Conservation (phyloP, 2,797 vertebrate genomes). For the Pristis pectinata region DNA sequence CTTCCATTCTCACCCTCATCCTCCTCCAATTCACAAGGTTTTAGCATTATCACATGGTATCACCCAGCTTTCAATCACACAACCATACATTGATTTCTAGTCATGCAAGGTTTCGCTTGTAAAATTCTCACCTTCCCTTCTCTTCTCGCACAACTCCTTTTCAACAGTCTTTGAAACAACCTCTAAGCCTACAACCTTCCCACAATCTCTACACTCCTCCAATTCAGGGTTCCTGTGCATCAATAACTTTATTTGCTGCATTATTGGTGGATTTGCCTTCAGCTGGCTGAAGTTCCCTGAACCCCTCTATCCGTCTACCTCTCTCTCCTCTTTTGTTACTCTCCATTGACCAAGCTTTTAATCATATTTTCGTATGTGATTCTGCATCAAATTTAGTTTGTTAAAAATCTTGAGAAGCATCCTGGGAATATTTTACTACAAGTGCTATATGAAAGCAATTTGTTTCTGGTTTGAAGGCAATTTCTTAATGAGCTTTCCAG, state of each 20-base stretch:
- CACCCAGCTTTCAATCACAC: too few relatives aligned
- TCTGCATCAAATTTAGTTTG: background rate
- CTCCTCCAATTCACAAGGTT: background rate
- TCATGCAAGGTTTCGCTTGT: background rate
- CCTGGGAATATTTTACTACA: background rate
- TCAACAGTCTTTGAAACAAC: background rate
- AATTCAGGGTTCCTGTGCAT: background rate
- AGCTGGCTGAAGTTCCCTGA: background rate
- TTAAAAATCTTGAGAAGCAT: background rate
- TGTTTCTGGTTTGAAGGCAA: background rate
- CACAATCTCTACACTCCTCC: background rate
- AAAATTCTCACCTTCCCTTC: background rate
- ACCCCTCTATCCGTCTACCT: background rate
- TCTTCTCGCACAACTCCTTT: too few relatives aligned
- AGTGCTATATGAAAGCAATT: background rate
- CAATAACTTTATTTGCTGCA: background rate
- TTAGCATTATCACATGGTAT: background rate
- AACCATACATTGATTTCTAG: too few relatives aligned
- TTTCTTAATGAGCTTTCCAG: background rate
- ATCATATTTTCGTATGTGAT: background rate
- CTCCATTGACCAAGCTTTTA: background rate
- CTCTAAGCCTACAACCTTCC: background rate
- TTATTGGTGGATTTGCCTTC: background rate
- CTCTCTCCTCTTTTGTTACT: background rate
- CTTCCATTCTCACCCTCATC: background rate